Evolutionary conservation across 2,113 vertebrate genomes (phyloP).

Genomic region (Micronycteris hirsuta): DNA sequence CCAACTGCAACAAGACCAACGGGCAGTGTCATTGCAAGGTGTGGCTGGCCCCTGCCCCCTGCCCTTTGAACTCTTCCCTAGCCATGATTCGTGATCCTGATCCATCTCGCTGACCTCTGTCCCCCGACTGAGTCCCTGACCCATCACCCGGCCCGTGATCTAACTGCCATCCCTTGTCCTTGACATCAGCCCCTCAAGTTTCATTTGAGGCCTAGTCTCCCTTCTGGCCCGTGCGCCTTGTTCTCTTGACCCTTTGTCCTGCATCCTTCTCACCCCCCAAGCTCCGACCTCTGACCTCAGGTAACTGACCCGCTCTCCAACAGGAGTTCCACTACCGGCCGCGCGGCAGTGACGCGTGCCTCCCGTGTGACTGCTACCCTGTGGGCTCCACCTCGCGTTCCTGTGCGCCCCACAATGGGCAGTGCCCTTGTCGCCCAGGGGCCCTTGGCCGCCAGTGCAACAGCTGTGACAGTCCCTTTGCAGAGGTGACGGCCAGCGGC

Average conservation of each 20-base stretch:
- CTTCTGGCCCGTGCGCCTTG: background rate
- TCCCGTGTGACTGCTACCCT: constrained; percentile 97
- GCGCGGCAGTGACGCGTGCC: constrained; percentile 89
- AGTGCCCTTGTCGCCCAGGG: constrained; percentile 94
- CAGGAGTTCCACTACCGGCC: constrained; percentile 96
- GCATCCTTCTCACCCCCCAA: background rate
- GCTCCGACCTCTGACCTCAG: constrained; percentile 50
- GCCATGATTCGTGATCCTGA: background rate
- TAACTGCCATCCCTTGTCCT: background rate
- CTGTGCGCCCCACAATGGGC: constrained; percentile 90
- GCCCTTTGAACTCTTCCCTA: background rate
- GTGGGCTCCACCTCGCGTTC: constrained; percentile 94
- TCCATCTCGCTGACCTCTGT: background rate
- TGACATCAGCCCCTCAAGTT: background rate
- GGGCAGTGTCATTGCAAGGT: constrained; percentile 98
- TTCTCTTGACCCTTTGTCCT: background rate
- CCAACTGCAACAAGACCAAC: constrained; percentile 94
- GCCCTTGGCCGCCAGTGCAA: constrained; percentile 98
- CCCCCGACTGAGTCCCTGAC: background rate
- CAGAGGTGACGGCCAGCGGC: constrained; percentile 94
- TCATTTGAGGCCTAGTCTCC: background rate
- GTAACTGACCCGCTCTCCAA: constrained; percentile 42
- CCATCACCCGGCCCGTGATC: background rate
- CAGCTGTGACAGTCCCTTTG: constrained; percentile 94
- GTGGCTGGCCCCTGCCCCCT: background rate